A percentile compares a stretch with the other conserved stretches of the same genome.
These are phyloP conservation scores for Nomada lathburiana DNA, from an alignment of 2,888 invertebrate genomes.

Conservation along the genomic window DNA sequence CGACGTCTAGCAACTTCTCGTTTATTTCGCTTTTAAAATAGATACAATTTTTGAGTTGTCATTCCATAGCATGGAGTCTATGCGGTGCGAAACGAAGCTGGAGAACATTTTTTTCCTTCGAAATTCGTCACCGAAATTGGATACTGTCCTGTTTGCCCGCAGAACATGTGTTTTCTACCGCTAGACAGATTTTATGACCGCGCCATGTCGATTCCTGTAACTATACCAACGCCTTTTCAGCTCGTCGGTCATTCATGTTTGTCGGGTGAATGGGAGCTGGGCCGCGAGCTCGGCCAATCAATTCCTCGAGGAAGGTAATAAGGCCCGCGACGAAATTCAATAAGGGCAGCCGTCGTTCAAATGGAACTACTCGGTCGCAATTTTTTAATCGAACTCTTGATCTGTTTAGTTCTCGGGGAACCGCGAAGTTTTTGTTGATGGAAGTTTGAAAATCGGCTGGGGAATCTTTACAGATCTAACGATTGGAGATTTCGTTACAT, in stretches of 20 bases:
- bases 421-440: neutral
- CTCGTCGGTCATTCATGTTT: conserved; percentile 32
- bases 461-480: neutral
- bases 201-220: neutral
- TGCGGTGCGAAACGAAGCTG: too few relatives aligned
- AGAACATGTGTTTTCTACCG: neutral
- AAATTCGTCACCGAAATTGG: too few relatives aligned
- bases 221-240: conserved; percentile 8
- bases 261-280: conserved; percentile 48
- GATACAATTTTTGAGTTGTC: too few relatives aligned
- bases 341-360: conserved; percentile 6
- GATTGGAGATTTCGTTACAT: too few relatives aligned
- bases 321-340: conserved; percentile 23
- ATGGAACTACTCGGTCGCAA: neutral
- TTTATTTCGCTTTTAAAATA: too few relatives aligned
- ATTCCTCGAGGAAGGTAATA: conserved; percentile 39
- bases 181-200: neutral
- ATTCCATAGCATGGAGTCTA: too few relatives aligned
- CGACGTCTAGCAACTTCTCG: too few relatives aligned
- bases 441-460: neutral
- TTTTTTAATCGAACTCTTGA: conserved; percentile 5
- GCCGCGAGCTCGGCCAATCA: conserved; percentile 48
- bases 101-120: too few relatives aligned
- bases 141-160: too few relatives aligned
- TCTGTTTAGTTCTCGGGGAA: neutral